Percentiles rank a stretch among this genome's conserved stretches.
These are phyloP conservation scores for Cotesia vestalis DNA, from an alignment of 1,140 invertebrate species.

Conservation along the genomic window DNA sequence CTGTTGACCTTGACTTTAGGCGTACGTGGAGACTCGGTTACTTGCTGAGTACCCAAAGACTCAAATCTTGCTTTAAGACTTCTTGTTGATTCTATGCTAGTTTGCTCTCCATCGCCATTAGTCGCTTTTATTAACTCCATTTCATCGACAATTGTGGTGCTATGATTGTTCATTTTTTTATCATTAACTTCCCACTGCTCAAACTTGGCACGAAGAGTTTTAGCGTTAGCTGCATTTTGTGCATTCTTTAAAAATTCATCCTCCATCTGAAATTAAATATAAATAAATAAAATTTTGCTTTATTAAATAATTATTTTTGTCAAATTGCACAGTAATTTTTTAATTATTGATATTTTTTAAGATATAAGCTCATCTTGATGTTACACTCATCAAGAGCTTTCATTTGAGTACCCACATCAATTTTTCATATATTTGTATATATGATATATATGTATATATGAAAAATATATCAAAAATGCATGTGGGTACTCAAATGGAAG, in stretches of 20 bases:
- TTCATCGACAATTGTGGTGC: slow-evolving; percentile 48
- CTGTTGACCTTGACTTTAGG: slow-evolving; percentile 79
- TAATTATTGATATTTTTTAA: too few species aligned
- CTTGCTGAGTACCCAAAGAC: slow-evolving; percentile 71
- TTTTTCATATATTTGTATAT: too few species aligned
- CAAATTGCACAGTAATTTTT: too few species aligned
- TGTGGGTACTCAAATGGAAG: too few species aligned
- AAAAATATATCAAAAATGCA: too few species aligned
- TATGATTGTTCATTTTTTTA: slow-evolving; percentile 56
- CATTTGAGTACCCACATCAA: too few species aligned
- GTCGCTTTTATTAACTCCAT: slow-evolving; percentile 65
- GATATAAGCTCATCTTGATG: too few species aligned
- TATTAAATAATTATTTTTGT: too few species aligned
- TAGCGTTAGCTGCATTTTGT: slow-evolving; percentile 83
- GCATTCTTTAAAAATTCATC: slow-evolving; percentile 75
- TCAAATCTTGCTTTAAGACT: slow-evolving; percentile 87
- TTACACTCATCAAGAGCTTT: too few species aligned
- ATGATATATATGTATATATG: too few species aligned
- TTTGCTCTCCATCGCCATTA: slow-evolving; percentile 63
- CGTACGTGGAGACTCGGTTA: slow-evolving; percentile 64
- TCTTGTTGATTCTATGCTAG: slow-evolving; percentile 78
- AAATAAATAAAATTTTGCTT: too few species aligned
- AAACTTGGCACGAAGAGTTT: slow-evolving; percentile 88
- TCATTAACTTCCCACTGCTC: slow-evolving; percentile 87
- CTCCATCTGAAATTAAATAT: slow-evolving; percentile 57